Percentiles rank a stretch among this genome's conserved stretches.
phyloP scores from a whole-genome alignment of 1,140 invertebrate genomes.

The Drosophila virilis region DNA sequence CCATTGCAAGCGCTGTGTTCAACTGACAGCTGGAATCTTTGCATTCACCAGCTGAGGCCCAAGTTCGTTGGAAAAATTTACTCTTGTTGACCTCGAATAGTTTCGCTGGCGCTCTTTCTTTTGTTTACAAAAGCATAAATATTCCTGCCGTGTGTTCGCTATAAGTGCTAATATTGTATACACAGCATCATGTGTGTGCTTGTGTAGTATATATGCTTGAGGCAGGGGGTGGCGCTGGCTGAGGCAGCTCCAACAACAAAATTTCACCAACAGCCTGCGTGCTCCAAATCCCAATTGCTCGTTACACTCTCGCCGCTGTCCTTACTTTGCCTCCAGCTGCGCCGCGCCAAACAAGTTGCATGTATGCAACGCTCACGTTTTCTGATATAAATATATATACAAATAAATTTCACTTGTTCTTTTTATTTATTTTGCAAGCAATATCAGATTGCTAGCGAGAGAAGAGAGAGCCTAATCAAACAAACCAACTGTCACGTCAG shows the following conservation, averaged over 20 bases:
- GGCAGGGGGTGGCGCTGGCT: slow-evolving; percentile 33
- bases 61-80: slow-evolving; percentile 30
- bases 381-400: slow-evolving; percentile 32
- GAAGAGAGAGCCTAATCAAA: slow-evolving; percentile 65
- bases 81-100: slow-evolving; percentile 43
- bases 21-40: slow-evolving; percentile 47
- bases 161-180: slow-evolving; percentile 75
- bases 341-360: slow-evolving; percentile 38
- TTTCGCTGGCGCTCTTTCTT: slow-evolving; percentile 25
- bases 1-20: slow-evolving; percentile 56
- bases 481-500: slow-evolving; percentile 80
- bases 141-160: slow-evolving; percentile 55
- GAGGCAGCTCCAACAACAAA: slow-evolving; percentile 43
- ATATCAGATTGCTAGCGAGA: slow-evolving; percentile 39
- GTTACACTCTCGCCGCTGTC: slow-evolving; percentile 30
- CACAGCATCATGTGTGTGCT: slow-evolving; percentile 59
- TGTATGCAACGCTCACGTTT: slow-evolving; percentile 20
- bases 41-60: slow-evolving; percentile 44
- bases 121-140: slow-evolving; percentile 74
- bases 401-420: slow-evolving; percentile 59
- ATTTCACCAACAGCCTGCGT: slow-evolving; percentile 51
- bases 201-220: slow-evolving; percentile 1
- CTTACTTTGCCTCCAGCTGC: slow-evolving; percentile 40
- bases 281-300: slow-evolving; percentile 42
- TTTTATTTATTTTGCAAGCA: slow-evolving; percentile 67